Percentiles rank a stretch among this genome's conserved stretches.
Conservation (phyloP, 2,797 vertebrate species). For the Sandelia bainsii region DNA sequence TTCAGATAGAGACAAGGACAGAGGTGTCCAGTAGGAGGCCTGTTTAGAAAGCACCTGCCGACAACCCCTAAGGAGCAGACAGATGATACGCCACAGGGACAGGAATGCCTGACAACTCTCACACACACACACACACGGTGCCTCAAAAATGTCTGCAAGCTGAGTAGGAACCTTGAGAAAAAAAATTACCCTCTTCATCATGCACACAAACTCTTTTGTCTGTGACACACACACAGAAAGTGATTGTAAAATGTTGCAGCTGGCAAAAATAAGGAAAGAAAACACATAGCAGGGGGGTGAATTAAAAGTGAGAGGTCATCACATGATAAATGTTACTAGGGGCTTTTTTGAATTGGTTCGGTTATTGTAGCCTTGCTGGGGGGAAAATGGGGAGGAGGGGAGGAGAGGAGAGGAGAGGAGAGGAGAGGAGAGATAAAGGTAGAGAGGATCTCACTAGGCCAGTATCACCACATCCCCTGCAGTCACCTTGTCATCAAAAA, state of each 20-base stretch:
- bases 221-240: slow-evolving; percentile 7
- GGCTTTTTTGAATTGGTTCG: slow-evolving; percentile 9
- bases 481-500: slow-evolving; percentile 7
- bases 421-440: not conserved
- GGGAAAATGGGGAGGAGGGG: not conserved
- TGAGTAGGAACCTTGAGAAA: slow-evolving; percentile 60
- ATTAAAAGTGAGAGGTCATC: slow-evolving; percentile 10
- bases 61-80: slow-evolving; percentile 62
- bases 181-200: slow-evolving; percentile 51
- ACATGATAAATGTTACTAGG: slow-evolving; percentile 25
- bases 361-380: not conserved
- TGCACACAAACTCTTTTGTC: not conserved
- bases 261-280: slow-evolving; percentile 24
- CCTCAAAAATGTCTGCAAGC: not conserved
- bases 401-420: not conserved
- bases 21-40: slow-evolving; percentile 50
- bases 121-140: not conserved
- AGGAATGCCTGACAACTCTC: slow-evolving; percentile 40
- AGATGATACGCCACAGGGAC: slow-evolving; percentile 66
- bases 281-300: slow-evolving; percentile 5
- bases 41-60: slow-evolving; percentile 67
- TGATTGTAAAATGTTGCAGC: slow-evolving; percentile 22
- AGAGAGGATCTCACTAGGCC: slow-evolving; percentile 7
- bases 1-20: slow-evolving; percentile 61
- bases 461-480: slow-evolving; percentile 22